Conservation (phyloP, 2,797 vertebrate species). For the Hydrophis major region DNA sequence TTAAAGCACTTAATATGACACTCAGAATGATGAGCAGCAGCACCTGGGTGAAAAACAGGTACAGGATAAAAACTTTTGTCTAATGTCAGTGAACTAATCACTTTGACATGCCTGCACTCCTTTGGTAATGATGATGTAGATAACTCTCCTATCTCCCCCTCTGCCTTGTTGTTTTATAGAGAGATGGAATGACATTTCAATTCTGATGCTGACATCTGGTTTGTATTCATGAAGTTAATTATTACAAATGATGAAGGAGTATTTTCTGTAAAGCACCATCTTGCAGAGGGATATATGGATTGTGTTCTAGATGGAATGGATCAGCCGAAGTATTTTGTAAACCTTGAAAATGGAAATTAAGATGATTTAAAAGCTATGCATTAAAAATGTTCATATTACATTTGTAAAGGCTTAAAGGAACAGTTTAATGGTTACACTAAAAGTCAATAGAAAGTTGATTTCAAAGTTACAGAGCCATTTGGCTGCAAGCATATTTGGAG, state of each 20-base stretch:
- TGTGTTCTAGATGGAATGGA: not conserved
- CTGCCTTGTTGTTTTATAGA: not conserved
- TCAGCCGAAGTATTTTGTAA: not conserved
- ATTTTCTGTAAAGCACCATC: not conserved
- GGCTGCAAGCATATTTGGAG: not conserved
- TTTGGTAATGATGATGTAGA: not conserved
- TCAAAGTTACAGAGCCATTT: not conserved
- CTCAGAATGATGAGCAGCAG: not conserved
- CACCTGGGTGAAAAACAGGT: not conserved
- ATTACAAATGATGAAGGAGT: not conserved
- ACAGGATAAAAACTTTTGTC: not conserved
- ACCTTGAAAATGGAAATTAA: not conserved
- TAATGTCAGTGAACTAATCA: not conserved
- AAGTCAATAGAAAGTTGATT: not conserved
- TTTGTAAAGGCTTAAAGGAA: not conserved
- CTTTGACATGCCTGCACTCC: not conserved
- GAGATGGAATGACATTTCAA: not conserved
- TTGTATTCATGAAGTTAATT: not conserved
- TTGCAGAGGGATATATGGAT: not conserved
- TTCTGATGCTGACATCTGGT: not conserved
- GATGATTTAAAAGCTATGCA: not conserved
- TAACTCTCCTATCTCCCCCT: too few relatives aligned
- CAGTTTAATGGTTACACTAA: not conserved
- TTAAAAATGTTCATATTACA: not conserved
- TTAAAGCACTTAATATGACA: not conserved